phyloP scores from a whole-genome alignment of 2,797 vertebrate species.

The Peromyscus attwateri region DNA sequence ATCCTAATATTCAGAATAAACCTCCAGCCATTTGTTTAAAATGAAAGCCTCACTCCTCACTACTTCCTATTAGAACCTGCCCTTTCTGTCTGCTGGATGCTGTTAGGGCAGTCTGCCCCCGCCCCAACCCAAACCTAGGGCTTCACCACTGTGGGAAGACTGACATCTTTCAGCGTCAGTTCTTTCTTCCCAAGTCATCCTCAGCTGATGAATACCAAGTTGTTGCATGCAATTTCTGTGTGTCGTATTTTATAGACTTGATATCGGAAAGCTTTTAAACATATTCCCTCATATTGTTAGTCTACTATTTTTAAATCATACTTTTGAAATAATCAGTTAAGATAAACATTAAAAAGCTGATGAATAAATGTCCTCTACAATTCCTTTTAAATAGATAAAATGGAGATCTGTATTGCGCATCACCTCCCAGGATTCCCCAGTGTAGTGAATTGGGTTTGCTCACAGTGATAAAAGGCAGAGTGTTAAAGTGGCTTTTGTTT shows the following conservation, averaged over 20 bases:
- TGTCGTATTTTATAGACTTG: neutral
- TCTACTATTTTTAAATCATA: neutral
- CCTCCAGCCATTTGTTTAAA: neutral
- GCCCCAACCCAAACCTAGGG: neutral
- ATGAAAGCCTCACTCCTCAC: neutral
- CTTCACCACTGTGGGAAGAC: neutral
- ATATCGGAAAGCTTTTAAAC: conserved; percentile 18
- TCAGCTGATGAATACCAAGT: neutral
- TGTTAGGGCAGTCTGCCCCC: neutral
- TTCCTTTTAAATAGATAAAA: neutral
- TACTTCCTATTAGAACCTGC: neutral
- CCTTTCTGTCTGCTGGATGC: neutral
- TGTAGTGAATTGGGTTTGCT: neutral
- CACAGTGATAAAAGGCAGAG: neutral
- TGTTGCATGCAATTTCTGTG: neutral
- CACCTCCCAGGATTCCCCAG: neutral
- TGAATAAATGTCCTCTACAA: neutral
- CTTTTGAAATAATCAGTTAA: neutral
- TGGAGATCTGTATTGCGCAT: neutral
- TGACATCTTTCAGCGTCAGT: neutral
- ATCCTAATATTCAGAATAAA: neutral
- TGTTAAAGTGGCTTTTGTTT: neutral
- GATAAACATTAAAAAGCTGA: neutral
- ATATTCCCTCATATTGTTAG: neutral
- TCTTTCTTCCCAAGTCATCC: neutral